Percentiles rank a stretch among this genome's conserved stretches.
phyloP scores from a whole-genome alignment of 1,140 invertebrate genomes.

The Aphelenchoides fujianensis region DNA sequence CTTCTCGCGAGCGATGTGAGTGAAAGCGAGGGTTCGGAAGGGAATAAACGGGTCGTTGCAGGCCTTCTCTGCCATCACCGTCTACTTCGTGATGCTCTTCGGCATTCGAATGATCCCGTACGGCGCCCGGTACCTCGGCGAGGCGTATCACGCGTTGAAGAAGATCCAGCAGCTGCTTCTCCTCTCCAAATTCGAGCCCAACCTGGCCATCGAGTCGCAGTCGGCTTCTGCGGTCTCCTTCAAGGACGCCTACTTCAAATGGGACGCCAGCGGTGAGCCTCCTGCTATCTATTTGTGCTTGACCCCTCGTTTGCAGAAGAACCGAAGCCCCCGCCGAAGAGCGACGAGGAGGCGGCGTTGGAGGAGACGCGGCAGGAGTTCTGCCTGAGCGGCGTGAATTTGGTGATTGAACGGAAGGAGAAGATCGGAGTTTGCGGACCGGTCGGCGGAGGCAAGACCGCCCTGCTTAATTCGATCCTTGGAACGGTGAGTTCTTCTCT shows the following conservation, averaged over 20 bases:
- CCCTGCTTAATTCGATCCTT: constrained; percentile 69
- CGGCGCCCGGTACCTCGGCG: constrained; percentile 61
- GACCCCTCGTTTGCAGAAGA: constrained; percentile 37
- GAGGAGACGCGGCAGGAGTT: constrained; percentile 25
- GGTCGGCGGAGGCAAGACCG: constrained; percentile 72
- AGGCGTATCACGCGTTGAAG: constrained; percentile 63
- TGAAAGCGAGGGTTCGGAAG: background rate
- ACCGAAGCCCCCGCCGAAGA: constrained; percentile 5
- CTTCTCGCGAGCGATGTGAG: constrained; percentile 69
- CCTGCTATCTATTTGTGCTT: constrained; percentile 54
- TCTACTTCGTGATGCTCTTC: constrained; percentile 64
- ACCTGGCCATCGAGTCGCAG: constrained; percentile 12
- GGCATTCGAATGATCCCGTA: constrained; percentile 63
- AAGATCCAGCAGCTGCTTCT: constrained; percentile 64
- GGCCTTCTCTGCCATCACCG: constrained; percentile 64
- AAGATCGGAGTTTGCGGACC: constrained; percentile 71
- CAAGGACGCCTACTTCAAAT: constrained; percentile 67
- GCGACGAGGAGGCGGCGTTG: constrained; percentile 2
- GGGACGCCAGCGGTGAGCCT: constrained; percentile 53
- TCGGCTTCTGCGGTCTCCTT: constrained; percentile 66
- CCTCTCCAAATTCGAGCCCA: constrained; percentile 29
- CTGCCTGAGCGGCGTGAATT: constrained; percentile 35
- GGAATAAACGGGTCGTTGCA: constrained; percentile 32
- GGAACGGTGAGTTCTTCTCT: constrained; percentile 65
- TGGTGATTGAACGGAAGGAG: constrained; percentile 64